Evolutionary conservation across 2,113 vertebrate species (phyloP), one percentile per base, ranked within the genome.

Genomic region (Heloderma charlesbogerti): DNA sequence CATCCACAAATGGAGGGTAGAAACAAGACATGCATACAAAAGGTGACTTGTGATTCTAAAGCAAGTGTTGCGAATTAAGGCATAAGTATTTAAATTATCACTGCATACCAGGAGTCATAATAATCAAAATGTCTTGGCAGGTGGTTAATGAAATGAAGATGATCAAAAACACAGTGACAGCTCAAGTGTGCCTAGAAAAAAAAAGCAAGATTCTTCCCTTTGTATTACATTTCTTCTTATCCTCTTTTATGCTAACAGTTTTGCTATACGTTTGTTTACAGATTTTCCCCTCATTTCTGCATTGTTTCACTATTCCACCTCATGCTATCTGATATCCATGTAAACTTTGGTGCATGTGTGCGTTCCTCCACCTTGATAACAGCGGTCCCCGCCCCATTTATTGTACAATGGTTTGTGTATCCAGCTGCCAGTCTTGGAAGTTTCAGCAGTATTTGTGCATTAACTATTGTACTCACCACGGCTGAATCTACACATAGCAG

Each of bases 91-190:
- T 7, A 27, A 66, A 79, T 90, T 72, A 86, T 94, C 86, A 71
- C 60, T 89, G 63, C n/a, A 43, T 89, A 81, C 69, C 29, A 93
- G 69, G 69, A 57, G 27, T 94, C 88, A 29, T 89, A 95, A 5
- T 72, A 88, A 94, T 78, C 67, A 87, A 91, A 84, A 89, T 45
- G 83, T 67, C 74, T 80, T 79, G 93, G 92, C 67, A 87, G 82
- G 72, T 48, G 45, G 89, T 94, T 91, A 92, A 69, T 63, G 81
- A 67, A 1, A 91, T 93, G 91, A 88, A 89, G 91, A 93, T 90
- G 74, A 90, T 31, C 54, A 84, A 0, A 22, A 88, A 37, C 40
- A 48, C 69, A 85, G 54, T 81, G 93, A 92, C 92, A 87, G 85
- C 43, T 69, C 67, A 54, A 84, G 57, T 13, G 9, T 40, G 54